phyloP scores from a whole-genome alignment of 2,113 vertebrate genomes.

The Gnathonemus longibarbis region DNA sequence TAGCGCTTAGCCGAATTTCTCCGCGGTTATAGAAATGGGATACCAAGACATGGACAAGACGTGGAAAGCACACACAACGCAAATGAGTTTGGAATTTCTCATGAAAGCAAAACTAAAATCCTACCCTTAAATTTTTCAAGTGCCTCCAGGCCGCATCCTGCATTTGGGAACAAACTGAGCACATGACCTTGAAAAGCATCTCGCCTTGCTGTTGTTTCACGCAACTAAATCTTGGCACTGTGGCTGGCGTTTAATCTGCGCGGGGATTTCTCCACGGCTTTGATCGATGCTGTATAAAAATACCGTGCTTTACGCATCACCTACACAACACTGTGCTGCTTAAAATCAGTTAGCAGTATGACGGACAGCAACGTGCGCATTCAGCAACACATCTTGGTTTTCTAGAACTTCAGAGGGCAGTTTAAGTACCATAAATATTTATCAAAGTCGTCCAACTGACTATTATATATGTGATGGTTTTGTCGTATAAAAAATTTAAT shows the following conservation, averaged over 20 bases:
- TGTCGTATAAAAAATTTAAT: not conserved
- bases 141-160: conserved; percentile 7
- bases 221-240: not conserved
- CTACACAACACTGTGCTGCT: not conserved
- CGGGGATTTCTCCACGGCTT: not conserved
- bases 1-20: not conserved
- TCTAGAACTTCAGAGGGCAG: not conserved
- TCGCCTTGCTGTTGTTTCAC: not conserved
- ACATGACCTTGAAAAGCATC: not conserved
- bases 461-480: not conserved
- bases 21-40: not conserved
- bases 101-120: conserved; percentile 3
- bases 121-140: not conserved
- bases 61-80: not conserved
- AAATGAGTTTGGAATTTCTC: not conserved
- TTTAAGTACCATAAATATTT: not conserved
- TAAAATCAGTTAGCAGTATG: not conserved
- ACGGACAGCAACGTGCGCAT: not conserved
- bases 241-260: not conserved
- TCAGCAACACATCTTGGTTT: not conserved
- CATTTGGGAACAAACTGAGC: not conserved
- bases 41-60: not conserved
- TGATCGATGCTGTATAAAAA: not conserved
- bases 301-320: not conserved
- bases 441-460: not conserved